Evolutionary conservation across 2,888 invertebrate species (phyloP).

Genomic region (Nasonovia ribisnigri): DNA sequence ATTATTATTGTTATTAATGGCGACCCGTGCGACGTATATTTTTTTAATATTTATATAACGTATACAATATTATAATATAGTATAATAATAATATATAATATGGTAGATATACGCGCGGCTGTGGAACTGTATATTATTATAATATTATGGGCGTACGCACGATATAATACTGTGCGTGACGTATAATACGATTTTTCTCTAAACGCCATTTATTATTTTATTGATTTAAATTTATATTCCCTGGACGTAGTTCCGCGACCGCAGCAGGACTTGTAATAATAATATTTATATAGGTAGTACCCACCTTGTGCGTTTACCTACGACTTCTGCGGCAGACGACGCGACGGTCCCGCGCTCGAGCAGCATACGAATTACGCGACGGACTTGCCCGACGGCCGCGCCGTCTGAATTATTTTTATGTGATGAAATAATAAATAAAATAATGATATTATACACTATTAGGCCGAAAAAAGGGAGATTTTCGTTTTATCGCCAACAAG

Average conservation of each 20-base stretch:
- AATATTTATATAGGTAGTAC: neutral
- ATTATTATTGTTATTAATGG: conserved; percentile 50
- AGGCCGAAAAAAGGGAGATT: too few relatives aligned
- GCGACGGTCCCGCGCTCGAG: neutral
- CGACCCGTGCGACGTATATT: neutral
- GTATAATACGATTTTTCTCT: conserved; percentile 1
- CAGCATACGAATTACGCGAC: neutral
- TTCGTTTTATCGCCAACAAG: too few relatives aligned
- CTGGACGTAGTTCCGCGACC: neutral
- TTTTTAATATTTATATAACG: neutral
- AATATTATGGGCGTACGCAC: too few relatives aligned
- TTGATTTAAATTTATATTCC: conserved; percentile 48
- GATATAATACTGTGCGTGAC: neutral
- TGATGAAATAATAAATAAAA: neutral
- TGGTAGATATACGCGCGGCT: neutral
- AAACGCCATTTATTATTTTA: conserved; percentile 36
- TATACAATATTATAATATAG: too few relatives aligned
- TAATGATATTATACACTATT: neutral
- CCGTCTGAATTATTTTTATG: neutral
- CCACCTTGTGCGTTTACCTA: too few relatives aligned
- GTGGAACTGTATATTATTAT: neutral
- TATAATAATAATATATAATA: too few relatives aligned
- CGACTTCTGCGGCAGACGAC: neutral
- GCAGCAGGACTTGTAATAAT: neutral
- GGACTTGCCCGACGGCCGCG: neutral